Evolutionary conservation across 2,797 vertebrate genomes (phyloP).

Genomic region (Acanthopagrus latus): DNA sequence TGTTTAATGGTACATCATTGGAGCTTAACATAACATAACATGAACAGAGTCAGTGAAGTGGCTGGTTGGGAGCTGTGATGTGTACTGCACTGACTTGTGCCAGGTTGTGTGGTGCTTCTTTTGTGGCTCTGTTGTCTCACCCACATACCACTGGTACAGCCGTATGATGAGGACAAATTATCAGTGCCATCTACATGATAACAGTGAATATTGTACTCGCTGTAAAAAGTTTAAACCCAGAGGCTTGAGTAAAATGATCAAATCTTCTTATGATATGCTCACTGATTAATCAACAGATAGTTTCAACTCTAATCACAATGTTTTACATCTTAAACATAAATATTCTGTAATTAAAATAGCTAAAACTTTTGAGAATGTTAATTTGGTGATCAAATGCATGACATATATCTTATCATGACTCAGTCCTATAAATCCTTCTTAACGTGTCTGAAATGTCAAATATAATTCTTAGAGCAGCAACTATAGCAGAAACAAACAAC

Average conservation of each 20-base stretch:
- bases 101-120: background rate
- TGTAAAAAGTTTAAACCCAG: too few relatives aligned
- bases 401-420: background rate
- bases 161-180: background rate
- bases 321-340: too few relatives aligned
- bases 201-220: background rate
- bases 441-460: background rate
- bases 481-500: background rate
- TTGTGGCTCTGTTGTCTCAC: background rate
- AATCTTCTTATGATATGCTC: too few relatives aligned
- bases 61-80: background rate
- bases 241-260: too few relatives aligned
- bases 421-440: background rate
- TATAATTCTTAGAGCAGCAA: background rate
- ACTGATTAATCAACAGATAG: background rate
- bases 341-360: background rate
- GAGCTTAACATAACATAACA: background rate
- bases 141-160: background rate
- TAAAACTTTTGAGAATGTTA: background rate
- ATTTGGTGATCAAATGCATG: background rate
- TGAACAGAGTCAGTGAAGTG: background rate
- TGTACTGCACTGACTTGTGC: background rate
- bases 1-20: background rate
- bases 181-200: background rate
- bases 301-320: background rate